phyloP scores from a whole-genome alignment of 2,113 vertebrate genomes.

The Scophthalmus maximus region DNA sequence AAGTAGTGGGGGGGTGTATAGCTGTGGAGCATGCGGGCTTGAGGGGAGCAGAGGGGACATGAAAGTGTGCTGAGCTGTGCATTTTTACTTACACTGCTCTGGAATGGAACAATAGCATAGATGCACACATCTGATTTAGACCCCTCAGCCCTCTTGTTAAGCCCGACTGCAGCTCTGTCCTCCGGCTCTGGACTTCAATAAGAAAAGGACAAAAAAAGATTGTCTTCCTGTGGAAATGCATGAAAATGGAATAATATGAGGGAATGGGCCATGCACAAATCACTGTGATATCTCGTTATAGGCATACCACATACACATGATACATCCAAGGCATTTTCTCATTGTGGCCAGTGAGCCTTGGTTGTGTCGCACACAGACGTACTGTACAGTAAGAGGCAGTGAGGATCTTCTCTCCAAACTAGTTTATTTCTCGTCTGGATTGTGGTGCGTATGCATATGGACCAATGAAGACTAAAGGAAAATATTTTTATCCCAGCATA shows the following conservation, averaged over 20 bases:
- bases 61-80: conserved; percentile 69
- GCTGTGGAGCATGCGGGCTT: background rate
- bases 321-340: conserved; percentile 29
- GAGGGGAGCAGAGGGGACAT: conserved; percentile 14
- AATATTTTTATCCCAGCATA: conserved; percentile 27
- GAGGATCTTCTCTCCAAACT: conserved; percentile 4
- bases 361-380: conserved; percentile 23
- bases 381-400: background rate
- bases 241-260: conserved; percentile 35
- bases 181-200: conserved; percentile 26
- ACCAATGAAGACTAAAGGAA: conserved; percentile 29
- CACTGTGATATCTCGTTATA: conserved; percentile 61
- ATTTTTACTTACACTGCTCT: conserved; percentile 60
- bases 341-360: conserved; percentile 18
- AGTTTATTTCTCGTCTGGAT: conserved; percentile 8
- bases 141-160: background rate
- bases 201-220: conserved; percentile 14
- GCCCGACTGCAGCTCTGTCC: background rate
- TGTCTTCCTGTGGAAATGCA: conserved; percentile 27
- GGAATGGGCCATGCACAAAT: conserved; percentile 35
- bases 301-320: conserved; percentile 12
- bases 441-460: conserved; percentile 16
- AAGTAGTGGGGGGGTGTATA: conserved; percentile 6
- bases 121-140: conserved; percentile 33
- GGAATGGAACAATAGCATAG: conserved; percentile 51